Percentiles rank a stretch among this genome's conserved stretches.
Conservation (phyloP, 2,888 invertebrate genomes). For the Drosophila kokeensis region DNA sequence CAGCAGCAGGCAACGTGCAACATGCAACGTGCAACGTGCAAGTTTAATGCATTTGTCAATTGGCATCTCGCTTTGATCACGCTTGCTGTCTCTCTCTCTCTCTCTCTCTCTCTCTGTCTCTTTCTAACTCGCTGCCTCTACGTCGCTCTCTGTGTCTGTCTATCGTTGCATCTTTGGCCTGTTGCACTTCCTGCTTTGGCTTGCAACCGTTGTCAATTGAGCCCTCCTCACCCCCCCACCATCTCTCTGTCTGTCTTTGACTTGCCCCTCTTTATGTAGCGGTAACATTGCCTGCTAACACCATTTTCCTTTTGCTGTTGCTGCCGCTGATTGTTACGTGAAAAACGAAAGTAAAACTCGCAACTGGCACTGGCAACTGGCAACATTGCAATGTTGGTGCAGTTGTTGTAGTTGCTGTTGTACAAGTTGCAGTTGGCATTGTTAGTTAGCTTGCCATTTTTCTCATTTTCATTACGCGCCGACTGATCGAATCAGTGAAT, state of each 20-base stretch:
- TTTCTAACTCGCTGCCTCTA: neutral
- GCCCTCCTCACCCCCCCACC: neutral
- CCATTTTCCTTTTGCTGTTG: conserved; percentile 77
- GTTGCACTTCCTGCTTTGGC: conserved; percentile 63
- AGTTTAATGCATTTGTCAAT: conserved; percentile 62
- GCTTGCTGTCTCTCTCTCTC: conserved; percentile 1
- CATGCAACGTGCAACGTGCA: conserved; percentile 60
- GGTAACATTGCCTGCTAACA: conserved; percentile 77
- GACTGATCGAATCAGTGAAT: conserved; percentile 78
- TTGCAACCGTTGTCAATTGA: conserved; percentile 45
- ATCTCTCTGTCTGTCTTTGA: neutral
- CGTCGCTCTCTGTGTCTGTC: conserved; percentile 3
- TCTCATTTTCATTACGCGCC: conserved; percentile 64
- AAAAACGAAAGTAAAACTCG: conserved; percentile 79
- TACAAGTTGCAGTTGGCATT: conserved; percentile 70
- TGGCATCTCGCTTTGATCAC: conserved; percentile 19
- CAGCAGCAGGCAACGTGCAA: conserved; percentile 44
- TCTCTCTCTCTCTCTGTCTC: neutral
- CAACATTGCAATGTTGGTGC: conserved; percentile 34
- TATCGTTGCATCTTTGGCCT: conserved; percentile 58
- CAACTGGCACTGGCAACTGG: conserved; percentile 50
- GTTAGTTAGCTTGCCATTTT: conserved; percentile 69
- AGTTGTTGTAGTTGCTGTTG: conserved; percentile 45
- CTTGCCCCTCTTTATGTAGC: conserved; percentile 26
- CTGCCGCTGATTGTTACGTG: conserved; percentile 68